Base-by-base conservation (phyloP, 2,113 vertebrate genomes). In the Cavia aperea region DNA sequence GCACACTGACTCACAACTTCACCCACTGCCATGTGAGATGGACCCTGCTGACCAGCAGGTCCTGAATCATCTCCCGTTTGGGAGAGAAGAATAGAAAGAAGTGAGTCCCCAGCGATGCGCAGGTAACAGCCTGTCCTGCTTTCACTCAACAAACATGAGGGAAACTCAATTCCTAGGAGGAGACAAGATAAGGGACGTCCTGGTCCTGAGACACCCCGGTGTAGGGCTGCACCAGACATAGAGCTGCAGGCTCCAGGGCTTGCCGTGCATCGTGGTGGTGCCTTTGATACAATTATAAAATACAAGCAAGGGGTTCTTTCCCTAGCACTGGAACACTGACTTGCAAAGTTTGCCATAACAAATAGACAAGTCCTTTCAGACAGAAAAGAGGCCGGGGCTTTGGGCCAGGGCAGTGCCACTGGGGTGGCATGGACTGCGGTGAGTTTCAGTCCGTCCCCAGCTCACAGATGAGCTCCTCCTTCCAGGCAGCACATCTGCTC, bases 321-420 rank as follows among this genome's bases (percentile, higher is more conserved):
- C 43, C 26, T 18, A 16, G 75, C 23, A 31, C 0, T 16, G 4
- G 14, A 7, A 18, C 75, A 31, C 14, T 18, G 46, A 29, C 9
- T 31, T 7, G 46, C 14, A 9, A 1, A 51, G 46, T 16, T 15
- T 43, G 36, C 11, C 36, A 11, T 77, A 49, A 78, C 7, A 78
- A 31, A 4, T 7, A 75, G 43, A 21, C 73, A 51, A 18, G 46
- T 78, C 14, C 24, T 18, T 8, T 3, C 29, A 33, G 29, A 19
- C 75, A 51, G 12, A 31, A 43, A 21, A 39, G 29, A 33, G 75
- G 5, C 16, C 46, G 1, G 29, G 16, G 46, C 29, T 51, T 29
- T 10, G 75, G 3, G 14, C 14, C 13, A 18, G 6, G 0, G 29
- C 29, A 9, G 16, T 21, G 68, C 8, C 15, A 23, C 19, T 23